phyloP scores from a whole-genome alignment of 1,140 invertebrate species.

The Cataglyphis hispanica region DNA sequence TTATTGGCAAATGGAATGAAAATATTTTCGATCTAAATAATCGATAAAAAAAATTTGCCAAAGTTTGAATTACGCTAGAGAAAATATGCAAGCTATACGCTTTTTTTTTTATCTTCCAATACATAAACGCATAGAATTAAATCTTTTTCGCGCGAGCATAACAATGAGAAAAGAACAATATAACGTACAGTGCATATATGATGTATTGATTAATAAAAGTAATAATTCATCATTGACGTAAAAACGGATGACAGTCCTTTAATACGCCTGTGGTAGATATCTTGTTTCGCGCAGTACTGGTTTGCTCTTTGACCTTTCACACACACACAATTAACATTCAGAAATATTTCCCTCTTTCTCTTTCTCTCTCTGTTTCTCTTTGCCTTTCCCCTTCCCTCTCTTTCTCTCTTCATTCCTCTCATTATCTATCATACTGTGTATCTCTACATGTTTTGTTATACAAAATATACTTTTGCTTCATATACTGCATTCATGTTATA shows the following conservation, averaged over 20 bases:
- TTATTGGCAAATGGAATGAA: not conserved
- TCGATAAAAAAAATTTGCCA: not conserved
- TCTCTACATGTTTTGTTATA: not conserved
- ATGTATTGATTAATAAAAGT: slow-evolving; percentile 33
- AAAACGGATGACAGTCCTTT: slow-evolving; percentile 6
- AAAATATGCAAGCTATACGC: not conserved
- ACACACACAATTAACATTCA: slow-evolving; percentile 37
- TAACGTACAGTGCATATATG: not conserved
- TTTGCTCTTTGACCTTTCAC: slow-evolving; percentile 49
- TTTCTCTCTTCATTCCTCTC: slow-evolving; percentile 3
- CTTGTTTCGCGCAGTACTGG: slow-evolving; percentile 19
- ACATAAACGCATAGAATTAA: not conserved
- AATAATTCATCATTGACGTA: slow-evolving; percentile 29
- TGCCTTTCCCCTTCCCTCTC: not conserved
- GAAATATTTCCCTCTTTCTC: slow-evolving; percentile 37
- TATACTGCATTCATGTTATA: not conserved
- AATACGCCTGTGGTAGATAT: not conserved
- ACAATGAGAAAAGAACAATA: not conserved
- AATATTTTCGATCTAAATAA: not conserved
- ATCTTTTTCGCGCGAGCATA: not conserved
- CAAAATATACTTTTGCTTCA: not conserved
- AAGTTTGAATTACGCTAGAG: slow-evolving; percentile 1
- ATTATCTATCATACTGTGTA: not conserved
- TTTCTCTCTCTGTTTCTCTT: not conserved
- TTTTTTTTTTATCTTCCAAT: not conserved